Evolutionary conservation across 1,140 invertebrate genomes (phyloP).

Genomic region (Aphaenogaster floridana): DNA sequence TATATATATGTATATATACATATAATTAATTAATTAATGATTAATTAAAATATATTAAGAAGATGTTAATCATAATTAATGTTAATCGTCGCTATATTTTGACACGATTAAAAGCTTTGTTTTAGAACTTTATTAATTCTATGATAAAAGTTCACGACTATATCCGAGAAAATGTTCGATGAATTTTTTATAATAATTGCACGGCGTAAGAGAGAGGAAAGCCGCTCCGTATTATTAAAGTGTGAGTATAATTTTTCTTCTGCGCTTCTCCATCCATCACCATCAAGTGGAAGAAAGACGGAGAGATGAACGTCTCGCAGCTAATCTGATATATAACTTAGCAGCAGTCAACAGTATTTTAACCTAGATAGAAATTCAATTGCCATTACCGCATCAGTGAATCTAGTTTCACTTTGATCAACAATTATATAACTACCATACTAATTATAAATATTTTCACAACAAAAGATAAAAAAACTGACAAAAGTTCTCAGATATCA

Average conservation of each 20-base stretch:
- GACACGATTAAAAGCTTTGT: background rate
- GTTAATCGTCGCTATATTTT: background rate
- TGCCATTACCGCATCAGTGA: background rate
- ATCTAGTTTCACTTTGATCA: background rate
- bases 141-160: background rate
- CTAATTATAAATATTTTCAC: background rate
- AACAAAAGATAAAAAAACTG: background rate
- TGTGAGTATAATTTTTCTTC: conserved; percentile 40
- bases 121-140: conserved; percentile 4
- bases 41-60: background rate
- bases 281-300: conserved; percentile 14
- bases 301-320: conserved; percentile 26
- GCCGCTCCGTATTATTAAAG: conserved; percentile 17
- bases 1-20: background rate
- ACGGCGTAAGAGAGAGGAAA: background rate
- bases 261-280: conserved; percentile 31
- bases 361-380: conserved; percentile 33
- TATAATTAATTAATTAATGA: background rate
- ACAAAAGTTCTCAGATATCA: background rate
- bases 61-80: background rate
- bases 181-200: conserved; percentile 53
- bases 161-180: background rate
- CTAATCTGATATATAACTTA: conserved; percentile 37
- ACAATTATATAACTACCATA: background rate
- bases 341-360: conserved; percentile 17